Conservation (phyloP, 2,888 invertebrate genomes). For the Prostheceraeus crozeri region DNA sequence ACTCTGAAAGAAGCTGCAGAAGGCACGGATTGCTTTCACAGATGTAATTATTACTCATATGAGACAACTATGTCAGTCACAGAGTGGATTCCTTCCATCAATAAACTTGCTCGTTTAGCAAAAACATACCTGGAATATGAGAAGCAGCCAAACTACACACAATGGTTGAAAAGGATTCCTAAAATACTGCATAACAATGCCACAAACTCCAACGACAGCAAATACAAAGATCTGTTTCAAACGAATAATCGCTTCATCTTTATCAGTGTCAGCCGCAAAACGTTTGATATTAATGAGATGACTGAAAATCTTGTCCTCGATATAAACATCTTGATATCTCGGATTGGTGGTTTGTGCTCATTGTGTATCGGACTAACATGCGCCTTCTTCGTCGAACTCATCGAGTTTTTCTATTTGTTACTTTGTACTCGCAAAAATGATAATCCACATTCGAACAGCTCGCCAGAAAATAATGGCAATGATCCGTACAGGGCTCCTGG, state of each 20-base stretch:
- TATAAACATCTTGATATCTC: conserved; percentile 35
- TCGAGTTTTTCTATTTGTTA: conserved; percentile 35
- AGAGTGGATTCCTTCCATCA: conserved; percentile 28
- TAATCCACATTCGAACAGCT: no score
- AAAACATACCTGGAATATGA: conserved; percentile 21
- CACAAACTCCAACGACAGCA: not conserved
- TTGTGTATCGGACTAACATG: conserved; percentile 35
- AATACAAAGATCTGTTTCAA: no score
- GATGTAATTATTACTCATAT: conserved; percentile 35
- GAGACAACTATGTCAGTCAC: conserved; percentile 33
- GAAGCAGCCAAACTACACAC: not conserved
- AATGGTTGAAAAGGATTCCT: no score
- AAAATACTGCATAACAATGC: not conserved
- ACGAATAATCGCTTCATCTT: conserved; percentile 32
- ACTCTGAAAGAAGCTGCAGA: conserved; percentile 20
- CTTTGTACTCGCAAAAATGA: no score
- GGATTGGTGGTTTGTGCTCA: conserved; percentile 37
- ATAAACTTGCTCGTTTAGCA: conserved; percentile 27
- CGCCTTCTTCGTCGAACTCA: conserved; percentile 35
- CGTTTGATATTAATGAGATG: conserved; percentile 23
- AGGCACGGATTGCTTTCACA: conserved; percentile 33
- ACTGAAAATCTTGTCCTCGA: conserved; percentile 34
- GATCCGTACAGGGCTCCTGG: no score
- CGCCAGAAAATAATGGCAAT: no score
- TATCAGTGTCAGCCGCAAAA: conserved; percentile 30